Evolutionary conservation across 2,888 invertebrate genomes (phyloP).

Genomic region (Eurois occulta): DNA sequence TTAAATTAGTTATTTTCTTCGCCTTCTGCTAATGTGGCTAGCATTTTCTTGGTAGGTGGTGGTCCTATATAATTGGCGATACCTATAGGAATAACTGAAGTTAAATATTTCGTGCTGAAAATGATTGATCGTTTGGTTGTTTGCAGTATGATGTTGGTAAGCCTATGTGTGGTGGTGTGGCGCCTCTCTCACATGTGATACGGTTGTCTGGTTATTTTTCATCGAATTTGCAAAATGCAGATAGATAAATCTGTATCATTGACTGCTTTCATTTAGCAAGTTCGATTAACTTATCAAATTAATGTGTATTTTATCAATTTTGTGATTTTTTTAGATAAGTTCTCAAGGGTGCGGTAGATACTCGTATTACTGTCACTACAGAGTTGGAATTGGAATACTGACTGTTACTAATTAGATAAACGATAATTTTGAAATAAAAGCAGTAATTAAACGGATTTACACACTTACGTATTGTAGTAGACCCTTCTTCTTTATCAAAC

Average conservation of each 20-base stretch:
- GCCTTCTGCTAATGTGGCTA: not conserved
- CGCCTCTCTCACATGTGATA: not conserved
- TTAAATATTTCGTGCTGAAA: not conserved
- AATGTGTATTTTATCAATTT: slow-evolving; percentile 28
- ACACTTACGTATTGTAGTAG: not conserved
- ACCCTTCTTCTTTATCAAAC: too few relatives aligned
- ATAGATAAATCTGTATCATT: slow-evolving; percentile 10
- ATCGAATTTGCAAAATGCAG: slow-evolving; percentile 8
- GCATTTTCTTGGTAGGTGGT: not conserved
- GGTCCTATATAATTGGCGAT: not conserved
- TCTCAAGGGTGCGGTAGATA: slow-evolving; percentile 1
- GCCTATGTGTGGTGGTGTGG: not conserved
- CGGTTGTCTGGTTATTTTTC: not conserved
- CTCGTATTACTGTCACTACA: not conserved
- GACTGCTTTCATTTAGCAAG: slow-evolving; percentile 13
- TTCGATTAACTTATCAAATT: slow-evolving; percentile 17
- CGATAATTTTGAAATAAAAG: not conserved
- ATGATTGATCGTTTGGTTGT: not conserved
- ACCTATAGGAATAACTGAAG: not conserved
- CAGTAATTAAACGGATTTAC: not conserved
- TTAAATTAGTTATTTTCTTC: not conserved
- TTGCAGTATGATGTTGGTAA: not conserved
- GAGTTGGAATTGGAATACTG: not conserved
- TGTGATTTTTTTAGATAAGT: slow-evolving; percentile 21
- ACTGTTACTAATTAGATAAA: not conserved